phyloP scores from a whole-genome alignment of 1,140 invertebrate genomes.

The Matsumurasca onukii region DNA sequence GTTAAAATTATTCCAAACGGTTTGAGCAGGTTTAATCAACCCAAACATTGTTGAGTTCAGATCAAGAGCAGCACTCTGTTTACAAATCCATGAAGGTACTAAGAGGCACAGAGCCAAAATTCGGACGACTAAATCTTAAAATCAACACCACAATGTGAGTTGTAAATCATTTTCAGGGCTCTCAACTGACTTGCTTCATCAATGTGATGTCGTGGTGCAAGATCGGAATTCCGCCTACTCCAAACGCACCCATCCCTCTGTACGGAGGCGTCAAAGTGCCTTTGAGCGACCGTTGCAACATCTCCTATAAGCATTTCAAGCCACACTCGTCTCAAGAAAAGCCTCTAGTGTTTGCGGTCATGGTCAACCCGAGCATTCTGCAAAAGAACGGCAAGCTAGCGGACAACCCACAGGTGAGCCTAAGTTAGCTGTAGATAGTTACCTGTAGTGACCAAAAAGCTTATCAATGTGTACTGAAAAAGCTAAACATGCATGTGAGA shows the following conservation, averaged over 20 bases:
- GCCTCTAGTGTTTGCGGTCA: conserved; percentile 65
- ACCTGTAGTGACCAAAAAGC: too few relatives aligned
- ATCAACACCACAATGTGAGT: too few relatives aligned
- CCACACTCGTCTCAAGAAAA: conserved; percentile 52
- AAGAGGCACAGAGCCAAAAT: too few relatives aligned
- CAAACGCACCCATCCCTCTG: conserved; percentile 62
- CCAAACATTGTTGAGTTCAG: too few relatives aligned
- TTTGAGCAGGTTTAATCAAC: too few relatives aligned
- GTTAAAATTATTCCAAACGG: too few relatives aligned
- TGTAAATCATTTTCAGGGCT: conserved; percentile 47
- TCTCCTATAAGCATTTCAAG: conserved; percentile 47
- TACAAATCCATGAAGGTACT: too few relatives aligned
- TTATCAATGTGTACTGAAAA: too few relatives aligned
- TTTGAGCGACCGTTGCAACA: conserved; percentile 23
- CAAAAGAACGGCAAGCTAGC: conserved; percentile 65
- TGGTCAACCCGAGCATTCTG: conserved; percentile 68
- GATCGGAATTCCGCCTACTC: conserved; percentile 61
- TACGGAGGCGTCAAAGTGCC: conserved; percentile 68
- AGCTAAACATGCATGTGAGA: too few relatives aligned
- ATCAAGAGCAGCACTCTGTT: too few relatives aligned
- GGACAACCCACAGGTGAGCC: conserved; percentile 58
- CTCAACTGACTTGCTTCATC: conserved; percentile 55
- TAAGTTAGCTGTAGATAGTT: too few relatives aligned
- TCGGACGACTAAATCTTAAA: too few relatives aligned
- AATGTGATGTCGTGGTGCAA: conserved; percentile 72